phyloP scores from a whole-genome alignment of 2,888 invertebrate species.

The Ectemnius cavifrons region DNA sequence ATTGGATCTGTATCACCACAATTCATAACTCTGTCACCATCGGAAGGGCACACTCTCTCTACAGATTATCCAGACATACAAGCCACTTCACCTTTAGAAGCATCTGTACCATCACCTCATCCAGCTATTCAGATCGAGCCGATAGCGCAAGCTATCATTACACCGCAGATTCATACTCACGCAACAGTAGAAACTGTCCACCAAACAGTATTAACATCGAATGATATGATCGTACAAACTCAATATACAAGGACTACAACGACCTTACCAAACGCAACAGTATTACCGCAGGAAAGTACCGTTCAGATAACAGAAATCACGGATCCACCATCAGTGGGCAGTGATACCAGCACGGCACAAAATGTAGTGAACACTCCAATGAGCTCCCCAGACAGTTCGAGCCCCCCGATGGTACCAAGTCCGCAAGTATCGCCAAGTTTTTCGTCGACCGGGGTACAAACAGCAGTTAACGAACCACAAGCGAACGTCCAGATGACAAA shows the following conservation, averaged over 20 bases:
- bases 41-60: conserved; percentile 70
- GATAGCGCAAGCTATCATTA: conserved; percentile 72
- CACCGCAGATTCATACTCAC: conserved; percentile 73
- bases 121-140: conserved; percentile 73
- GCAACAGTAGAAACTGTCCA: conserved; percentile 75
- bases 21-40: conserved; percentile 72
- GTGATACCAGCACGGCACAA: conserved; percentile 55
- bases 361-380: conserved; percentile 52
- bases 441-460: conserved; percentile 56
- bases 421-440: conserved; percentile 63
- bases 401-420: conserved; percentile 61
- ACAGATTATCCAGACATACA: conserved; percentile 73
- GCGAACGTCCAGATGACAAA: conserved; percentile 58
- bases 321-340: conserved; percentile 61
- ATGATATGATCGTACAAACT: conserved; percentile 74
- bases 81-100: conserved; percentile 72
- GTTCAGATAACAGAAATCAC: conserved; percentile 74
- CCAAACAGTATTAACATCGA: conserved; percentile 75
- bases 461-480: conserved; percentile 49
- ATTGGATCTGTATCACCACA: conserved; percentile 68
- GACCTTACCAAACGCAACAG: conserved; percentile 71
- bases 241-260: conserved; percentile 75
- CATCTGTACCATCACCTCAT: conserved; percentile 73
- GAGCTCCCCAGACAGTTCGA: conserved; percentile 53
- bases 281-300: conserved; percentile 69